A percentile compares a stretch with the other conserved stretches of the same genome.
phyloP scores from a whole-genome alignment of 2,888 invertebrate species.

The Hartigia nigra region DNA sequence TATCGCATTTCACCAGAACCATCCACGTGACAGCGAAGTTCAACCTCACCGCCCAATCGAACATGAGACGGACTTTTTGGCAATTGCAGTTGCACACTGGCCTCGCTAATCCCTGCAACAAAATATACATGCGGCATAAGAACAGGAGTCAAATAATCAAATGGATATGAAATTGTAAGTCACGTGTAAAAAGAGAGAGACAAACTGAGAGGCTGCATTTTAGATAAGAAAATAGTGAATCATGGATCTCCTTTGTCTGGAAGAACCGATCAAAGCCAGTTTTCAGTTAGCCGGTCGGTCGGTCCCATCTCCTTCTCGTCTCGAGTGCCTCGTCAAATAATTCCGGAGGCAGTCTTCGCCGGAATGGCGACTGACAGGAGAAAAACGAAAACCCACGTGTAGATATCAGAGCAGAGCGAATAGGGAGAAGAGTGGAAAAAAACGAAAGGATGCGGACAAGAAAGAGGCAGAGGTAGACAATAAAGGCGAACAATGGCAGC shows the following conservation, averaged over 20 bases:
- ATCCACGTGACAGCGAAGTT: slow-evolving; percentile 74
- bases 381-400: neutral
- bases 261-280: neutral
- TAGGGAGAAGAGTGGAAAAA: neutral
- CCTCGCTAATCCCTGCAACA: slow-evolving; percentile 72
- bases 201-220: neutral
- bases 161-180: neutral
- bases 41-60: slow-evolving; percentile 68
- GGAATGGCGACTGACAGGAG: neutral
- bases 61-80: slow-evolving; percentile 70
- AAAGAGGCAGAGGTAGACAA: slow-evolving; percentile 10
- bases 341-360: neutral
- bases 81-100: slow-evolving; percentile 70
- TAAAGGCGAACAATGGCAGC: neutral
- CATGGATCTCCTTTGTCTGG: neutral
- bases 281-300: neutral
- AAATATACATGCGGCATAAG: slow-evolving; percentile 4
- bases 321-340: neutral
- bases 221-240: slow-evolving; percentile 18
- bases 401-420: neutral
- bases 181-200: neutral
- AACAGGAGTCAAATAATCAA: slow-evolving; percentile 13
- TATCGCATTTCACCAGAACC: slow-evolving; percentile 75
- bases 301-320: neutral
- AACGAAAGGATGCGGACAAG: slow-evolving; percentile 4